phyloP scores from a whole-genome alignment of 2,888 invertebrate genomes.

The Diarsia mendica region DNA sequence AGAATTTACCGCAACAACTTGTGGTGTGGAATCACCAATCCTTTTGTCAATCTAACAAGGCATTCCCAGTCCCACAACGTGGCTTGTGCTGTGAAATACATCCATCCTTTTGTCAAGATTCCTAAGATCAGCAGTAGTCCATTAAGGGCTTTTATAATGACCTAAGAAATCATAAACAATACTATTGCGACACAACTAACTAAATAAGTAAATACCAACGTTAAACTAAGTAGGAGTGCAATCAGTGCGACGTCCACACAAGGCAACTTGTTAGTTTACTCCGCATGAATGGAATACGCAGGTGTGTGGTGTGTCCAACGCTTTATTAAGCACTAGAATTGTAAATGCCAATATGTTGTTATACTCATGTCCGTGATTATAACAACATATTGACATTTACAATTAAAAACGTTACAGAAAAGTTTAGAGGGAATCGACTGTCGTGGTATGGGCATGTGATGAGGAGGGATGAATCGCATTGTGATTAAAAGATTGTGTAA shows the following conservation, averaged over 20 bases:
- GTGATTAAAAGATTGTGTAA: too few species aligned
- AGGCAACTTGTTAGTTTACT: constrained; percentile 59
- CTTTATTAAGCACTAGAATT: constrained; percentile 6
- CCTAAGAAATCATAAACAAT: constrained; percentile 25
- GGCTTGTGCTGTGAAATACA: not conserved
- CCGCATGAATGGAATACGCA: constrained; percentile 80
- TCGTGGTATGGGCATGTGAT: too few species aligned
- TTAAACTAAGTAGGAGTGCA: not conserved
- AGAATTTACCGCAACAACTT: not conserved
- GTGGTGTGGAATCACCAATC: not conserved
- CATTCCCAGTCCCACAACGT: too few species aligned
- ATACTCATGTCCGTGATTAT: constrained; percentile 26
- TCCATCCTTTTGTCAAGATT: too few species aligned
- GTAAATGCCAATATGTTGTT: constrained; percentile 13
- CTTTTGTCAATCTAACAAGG: not conserved
- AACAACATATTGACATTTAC: too few species aligned
- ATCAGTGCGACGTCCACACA: constrained; percentile 60
- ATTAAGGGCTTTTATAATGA: not conserved
- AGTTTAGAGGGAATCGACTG: too few species aligned
- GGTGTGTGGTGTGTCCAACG: constrained; percentile 76
- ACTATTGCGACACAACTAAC: constrained; percentile 34
- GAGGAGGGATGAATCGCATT: too few species aligned
- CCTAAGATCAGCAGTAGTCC: too few species aligned
- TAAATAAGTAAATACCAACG: constrained; percentile 49
- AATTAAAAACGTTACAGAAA: too few species aligned